Base-by-base conservation (phyloP, 2,113 vertebrate genomes). In the Dermatemys mawii region DNA sequence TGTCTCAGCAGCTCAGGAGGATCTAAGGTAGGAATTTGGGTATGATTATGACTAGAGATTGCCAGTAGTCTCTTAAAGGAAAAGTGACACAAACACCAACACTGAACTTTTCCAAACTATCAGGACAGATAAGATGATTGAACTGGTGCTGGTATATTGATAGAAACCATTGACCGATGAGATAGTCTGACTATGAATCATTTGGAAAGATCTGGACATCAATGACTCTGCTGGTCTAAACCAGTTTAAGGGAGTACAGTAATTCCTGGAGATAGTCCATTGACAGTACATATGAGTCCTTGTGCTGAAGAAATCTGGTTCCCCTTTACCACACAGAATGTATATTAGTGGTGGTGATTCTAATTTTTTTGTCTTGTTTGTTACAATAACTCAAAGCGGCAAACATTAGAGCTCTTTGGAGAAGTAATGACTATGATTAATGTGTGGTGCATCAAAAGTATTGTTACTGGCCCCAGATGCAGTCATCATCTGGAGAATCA, bases 401-500 rank as follows among this genome's bases (percentile, higher is more conserved):
- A 83, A 93, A 80, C 53, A 53, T 27, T 57, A 90, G 12, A 26
- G 32, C 24, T 86, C 57, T 78, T 93, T 90, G 83, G 70, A 85
- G 84, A 78, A 90, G 53, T n/a, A n/a, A n/a, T n/a, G n/a, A n/a
- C 29, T 86, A 88, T 0, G 1, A 57, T 70, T 57, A 0, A 0
- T 87, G 67, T 32, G 9, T 35, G 26, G 1, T 2, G 54, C 83
- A 83, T 46, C 53, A 29, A 0, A 7, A 88, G 49, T 48, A 16
- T 32, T 79, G 75, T 22, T 80, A 38, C 78, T 83, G 84, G 44
- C 44, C 88, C 35, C 84, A 86, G 84, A 88, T 26, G 46, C 38
- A 73, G 60, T 70, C 86, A 26, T 38, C 70, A 3, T 90, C 86
- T 94, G 49, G 84, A 90, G 80, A 86, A 92, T 81, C 73, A 86